A percentile compares a stretch with the other conserved stretches of the same genome.
Conservation (phyloP, 2,888 invertebrate species). For the Hemithea aestivaria region DNA sequence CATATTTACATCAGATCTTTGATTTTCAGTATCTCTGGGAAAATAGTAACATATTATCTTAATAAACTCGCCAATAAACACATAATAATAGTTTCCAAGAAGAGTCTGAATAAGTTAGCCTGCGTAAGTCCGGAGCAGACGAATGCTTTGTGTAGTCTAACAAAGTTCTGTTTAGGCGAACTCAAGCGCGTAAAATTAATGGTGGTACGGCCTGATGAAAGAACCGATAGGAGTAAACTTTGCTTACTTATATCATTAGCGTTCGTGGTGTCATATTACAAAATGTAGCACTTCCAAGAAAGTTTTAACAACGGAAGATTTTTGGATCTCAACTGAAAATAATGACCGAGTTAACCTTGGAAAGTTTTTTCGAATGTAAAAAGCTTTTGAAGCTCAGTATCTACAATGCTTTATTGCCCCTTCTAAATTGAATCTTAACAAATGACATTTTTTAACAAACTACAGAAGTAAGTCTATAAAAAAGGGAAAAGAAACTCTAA, state of each 20-base stretch:
- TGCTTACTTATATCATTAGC: slow-evolving; percentile 32
- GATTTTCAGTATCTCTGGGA: too few species aligned
- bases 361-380: slow-evolving; percentile 1
- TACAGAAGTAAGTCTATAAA: too few species aligned
- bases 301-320: slow-evolving; percentile 6
- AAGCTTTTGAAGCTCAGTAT: neutral
- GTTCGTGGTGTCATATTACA: slow-evolving; percentile 31
- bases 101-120: slow-evolving; percentile 8
- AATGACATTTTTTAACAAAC: too few species aligned
- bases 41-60: too few species aligned
- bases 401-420: too few species aligned
- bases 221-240: slow-evolving; percentile 38
- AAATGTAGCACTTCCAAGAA: slow-evolving; percentile 4
- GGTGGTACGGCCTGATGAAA: slow-evolving; percentile 38
- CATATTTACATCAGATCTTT: too few species aligned
- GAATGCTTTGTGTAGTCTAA: slow-evolving; percentile 35
- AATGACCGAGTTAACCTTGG: slow-evolving; percentile 1
- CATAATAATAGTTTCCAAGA: neutral
- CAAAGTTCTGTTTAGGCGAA: slow-evolving; percentile 42
- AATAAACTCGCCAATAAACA: too few species aligned
- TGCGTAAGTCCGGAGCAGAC: slow-evolving; percentile 6
- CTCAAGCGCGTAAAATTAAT: slow-evolving; percentile 46
- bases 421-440: too few species aligned
- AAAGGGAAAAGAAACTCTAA: too few species aligned
- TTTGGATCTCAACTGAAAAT: slow-evolving; percentile 7